Conservation (phyloP, 2,888 invertebrate genomes). For the Sinhomidia bicolor region DNA sequence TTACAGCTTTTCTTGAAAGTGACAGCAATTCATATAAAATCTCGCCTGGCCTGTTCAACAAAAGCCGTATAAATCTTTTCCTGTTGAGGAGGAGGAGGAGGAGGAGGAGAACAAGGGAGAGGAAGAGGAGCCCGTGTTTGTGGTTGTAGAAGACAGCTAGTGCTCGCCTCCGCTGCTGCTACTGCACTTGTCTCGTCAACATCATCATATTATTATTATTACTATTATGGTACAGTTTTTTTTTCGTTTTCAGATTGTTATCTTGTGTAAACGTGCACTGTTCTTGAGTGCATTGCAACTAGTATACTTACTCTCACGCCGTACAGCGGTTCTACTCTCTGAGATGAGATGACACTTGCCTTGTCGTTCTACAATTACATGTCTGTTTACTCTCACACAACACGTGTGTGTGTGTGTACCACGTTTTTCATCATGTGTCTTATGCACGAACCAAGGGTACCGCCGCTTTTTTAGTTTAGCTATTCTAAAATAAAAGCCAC, state of each 20-base stretch:
- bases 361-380: neutral
- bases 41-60: neutral
- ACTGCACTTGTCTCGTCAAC: constrained; percentile 8
- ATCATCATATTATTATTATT: neutral
- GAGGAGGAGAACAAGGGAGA: neutral
- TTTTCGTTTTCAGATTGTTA: too few species aligned
- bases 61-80: constrained; percentile 8
- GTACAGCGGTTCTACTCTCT: too few species aligned
- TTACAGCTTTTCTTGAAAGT: constrained; percentile 20
- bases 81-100: neutral
- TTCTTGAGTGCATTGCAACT: neutral
- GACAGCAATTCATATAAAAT: constrained; percentile 52
- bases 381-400: neutral
- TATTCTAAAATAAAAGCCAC: too few species aligned
- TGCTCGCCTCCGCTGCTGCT: too few species aligned
- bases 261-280: constrained; percentile 14
- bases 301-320: too few species aligned
- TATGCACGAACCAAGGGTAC: neutral
- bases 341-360: neutral
- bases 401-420: neutral
- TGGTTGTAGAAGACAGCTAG: neutral
- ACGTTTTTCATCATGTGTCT: neutral
- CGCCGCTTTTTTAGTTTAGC: too few species aligned
- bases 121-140: neutral
- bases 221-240: too few species aligned